A percentile compares a stretch with the other conserved stretches of the same genome.
phyloP scores from a whole-genome alignment of 2,888 invertebrate genomes.

The Agrochola lychnidis region DNA sequence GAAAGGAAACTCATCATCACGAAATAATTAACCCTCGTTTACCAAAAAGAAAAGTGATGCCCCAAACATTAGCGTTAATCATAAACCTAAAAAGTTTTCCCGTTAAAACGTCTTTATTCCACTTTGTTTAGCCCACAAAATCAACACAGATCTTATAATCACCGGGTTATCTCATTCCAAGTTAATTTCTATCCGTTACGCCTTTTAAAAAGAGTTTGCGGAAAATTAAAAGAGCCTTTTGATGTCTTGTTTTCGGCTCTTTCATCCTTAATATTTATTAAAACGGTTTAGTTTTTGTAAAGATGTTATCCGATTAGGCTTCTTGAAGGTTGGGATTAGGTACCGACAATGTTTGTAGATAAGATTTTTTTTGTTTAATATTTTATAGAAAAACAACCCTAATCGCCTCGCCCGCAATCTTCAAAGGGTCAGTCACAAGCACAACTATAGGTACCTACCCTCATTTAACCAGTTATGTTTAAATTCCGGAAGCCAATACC shows the following conservation, averaged over 20 bases:
- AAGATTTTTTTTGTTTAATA: not conserved
- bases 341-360: not conserved
- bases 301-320: constrained; percentile 20
- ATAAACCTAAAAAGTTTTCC: constrained; percentile 23
- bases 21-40: not conserved
- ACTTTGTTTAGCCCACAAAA: constrained; percentile 56
- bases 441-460: not conserved
- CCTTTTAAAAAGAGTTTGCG: constrained; percentile 44
- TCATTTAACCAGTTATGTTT: too few species aligned
- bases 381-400: too few species aligned
- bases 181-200: constrained; percentile 58
- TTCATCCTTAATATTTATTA: constrained; percentile 45
- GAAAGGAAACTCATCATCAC: not conserved
- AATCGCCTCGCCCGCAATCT: not conserved
- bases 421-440: too few species aligned
- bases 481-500: not conserved
- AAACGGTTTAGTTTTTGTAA: constrained; percentile 44
- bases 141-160: constrained; percentile 55
- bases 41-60: not conserved
- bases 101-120: constrained; percentile 25
- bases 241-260: constrained; percentile 40
- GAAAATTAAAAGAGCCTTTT: constrained; percentile 52
- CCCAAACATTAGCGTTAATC: not conserved
- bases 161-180: constrained; percentile 52
- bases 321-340: not conserved